Conservation (phyloP, 2,797 vertebrate genomes). For the Gobio occitaniae region DNA sequence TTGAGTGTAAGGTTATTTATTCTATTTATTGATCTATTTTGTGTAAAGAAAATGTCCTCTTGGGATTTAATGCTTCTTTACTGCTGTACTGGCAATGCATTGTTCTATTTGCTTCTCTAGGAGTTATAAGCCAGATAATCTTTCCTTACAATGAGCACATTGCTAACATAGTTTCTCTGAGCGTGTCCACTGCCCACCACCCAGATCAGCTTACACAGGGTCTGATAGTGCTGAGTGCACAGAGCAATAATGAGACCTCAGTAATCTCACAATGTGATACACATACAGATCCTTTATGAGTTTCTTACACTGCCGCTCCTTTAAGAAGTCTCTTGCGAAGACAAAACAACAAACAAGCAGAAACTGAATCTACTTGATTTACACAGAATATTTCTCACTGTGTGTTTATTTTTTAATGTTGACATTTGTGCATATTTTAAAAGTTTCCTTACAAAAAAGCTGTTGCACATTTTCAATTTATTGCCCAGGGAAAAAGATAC, state of each 20-base stretch:
- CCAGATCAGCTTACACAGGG: constrained; percentile 68
- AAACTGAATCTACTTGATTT: neutral
- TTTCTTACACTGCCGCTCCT: neutral
- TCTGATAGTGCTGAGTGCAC: constrained; percentile 31
- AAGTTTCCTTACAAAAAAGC: neutral
- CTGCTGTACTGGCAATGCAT: constrained; percentile 28
- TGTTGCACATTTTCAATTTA: neutral
- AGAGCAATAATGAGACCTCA: constrained; percentile 47
- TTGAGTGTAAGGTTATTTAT: constrained; percentile 4
- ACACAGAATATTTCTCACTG: neutral
- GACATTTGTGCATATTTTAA: neutral
- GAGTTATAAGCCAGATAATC: constrained; percentile 58
- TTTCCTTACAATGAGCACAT: constrained; percentile 60
- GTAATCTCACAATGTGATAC: constrained; percentile 30
- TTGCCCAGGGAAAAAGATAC: neutral
- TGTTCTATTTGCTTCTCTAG: constrained; percentile 44
- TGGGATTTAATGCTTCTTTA: neutral
- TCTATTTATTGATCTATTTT: constrained; percentile 28
- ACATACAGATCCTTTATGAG: constrained; percentile 31
- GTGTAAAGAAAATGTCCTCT: neutral
- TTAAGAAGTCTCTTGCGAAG: constrained; percentile 8
- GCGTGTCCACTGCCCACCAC: constrained; percentile 58
- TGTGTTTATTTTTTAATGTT: neutral
- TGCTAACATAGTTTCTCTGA: constrained; percentile 66
- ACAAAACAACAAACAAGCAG: constrained; percentile 5